phyloP scores from a whole-genome alignment of 2,797 vertebrate species.

The Syngnathus acus region DNA sequence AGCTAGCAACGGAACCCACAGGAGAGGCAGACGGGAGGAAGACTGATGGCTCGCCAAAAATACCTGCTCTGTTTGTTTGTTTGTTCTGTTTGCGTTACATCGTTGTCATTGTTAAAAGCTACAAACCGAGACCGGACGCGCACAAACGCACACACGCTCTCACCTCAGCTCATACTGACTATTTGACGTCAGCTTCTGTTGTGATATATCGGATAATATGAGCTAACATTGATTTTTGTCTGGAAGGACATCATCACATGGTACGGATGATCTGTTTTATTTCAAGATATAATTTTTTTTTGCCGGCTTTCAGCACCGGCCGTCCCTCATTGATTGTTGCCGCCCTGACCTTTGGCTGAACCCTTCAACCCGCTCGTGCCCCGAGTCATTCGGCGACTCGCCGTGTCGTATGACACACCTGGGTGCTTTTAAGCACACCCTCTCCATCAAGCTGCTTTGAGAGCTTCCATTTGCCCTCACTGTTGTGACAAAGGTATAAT shows the following conservation, averaged over 20 bases:
- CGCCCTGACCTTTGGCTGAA: slow-evolving; percentile 69
- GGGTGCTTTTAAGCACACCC: slow-evolving; percentile 73
- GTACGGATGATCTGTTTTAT: slow-evolving; percentile 32
- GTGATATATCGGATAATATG: slow-evolving; percentile 16
- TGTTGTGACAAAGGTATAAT: slow-evolving; percentile 75
- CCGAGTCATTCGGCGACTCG: slow-evolving; percentile 52
- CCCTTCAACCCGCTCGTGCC: slow-evolving; percentile 47
- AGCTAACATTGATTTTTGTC: slow-evolving; percentile 36
- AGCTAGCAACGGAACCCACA: slow-evolving; percentile 58
- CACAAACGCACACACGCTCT: neutral
- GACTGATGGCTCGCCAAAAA: slow-evolving; percentile 58
- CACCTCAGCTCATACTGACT: neutral
- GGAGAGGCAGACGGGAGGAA: slow-evolving; percentile 45
- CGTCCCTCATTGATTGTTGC: slow-evolving; percentile 57
- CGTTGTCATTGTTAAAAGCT: slow-evolving; percentile 51
- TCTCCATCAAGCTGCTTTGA: slow-evolving; percentile 71
- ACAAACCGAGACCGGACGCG: slow-evolving; percentile 42
- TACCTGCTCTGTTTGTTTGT: slow-evolving; percentile 50
- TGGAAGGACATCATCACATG: slow-evolving; percentile 21
- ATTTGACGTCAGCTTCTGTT: slow-evolving; percentile 11
- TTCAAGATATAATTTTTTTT: slow-evolving; percentile 44
- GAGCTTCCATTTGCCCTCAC: slow-evolving; percentile 72
- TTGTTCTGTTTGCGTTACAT: slow-evolving; percentile 35
- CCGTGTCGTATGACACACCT: slow-evolving; percentile 71
- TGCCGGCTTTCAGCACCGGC: slow-evolving; percentile 30